Base-by-base conservation (phyloP, 2,888 invertebrate species). In the Branchipolynoe longqiensis region DNA sequence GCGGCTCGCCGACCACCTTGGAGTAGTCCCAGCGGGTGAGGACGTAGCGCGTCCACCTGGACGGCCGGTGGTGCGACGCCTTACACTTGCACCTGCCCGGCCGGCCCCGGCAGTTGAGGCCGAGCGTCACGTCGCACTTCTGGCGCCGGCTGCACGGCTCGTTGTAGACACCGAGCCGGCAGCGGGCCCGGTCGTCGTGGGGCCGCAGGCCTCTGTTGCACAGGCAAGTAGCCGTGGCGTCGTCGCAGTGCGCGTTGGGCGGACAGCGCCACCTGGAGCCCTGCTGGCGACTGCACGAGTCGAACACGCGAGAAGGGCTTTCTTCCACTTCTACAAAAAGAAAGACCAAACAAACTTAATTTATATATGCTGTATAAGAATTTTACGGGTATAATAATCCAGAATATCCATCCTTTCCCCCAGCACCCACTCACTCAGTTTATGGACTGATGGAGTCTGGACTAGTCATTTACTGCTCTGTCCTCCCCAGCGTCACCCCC, bases 1-100 rank as follows among this genome's bases (percentile, higher is more conserved):
- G 85, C 4, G 73, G 73, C 40, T 82, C 83, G 14, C 83, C 85
- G 38, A 40, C 54, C 28, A 85, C 85, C 58, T 58, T 78, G 54
- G 82, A 69, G 73, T 85, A 85, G 36, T 85, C 85, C 85, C 85
- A 85, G 22, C 85, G 38, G 62, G 54, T 69, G 33, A 85, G 73
- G 36, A 85, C 85, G 58, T 38, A 83, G 8, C 54, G 54, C n/a
- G 85, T 85, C 85, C 85, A 85, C 31, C 41, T 56, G 56, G 40
- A 73, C 1, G 85, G 85, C 25, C 85, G 48, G 56, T 85, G 85
- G 73, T 64, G 64, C 28, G 82, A 82, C 31, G 54, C 82, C 38
- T 56, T 22, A 59, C 85, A 85, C 41, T 58, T 36, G 25, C 85
- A 85, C 56, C 56, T 59, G 22, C 56, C 54, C 18, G 85, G 83